These are phyloP conservation scores for Paramormyrops kingsleyae DNA, from an alignment of 2,113 vertebrate genomes.

Conservation along the genomic window DNA sequence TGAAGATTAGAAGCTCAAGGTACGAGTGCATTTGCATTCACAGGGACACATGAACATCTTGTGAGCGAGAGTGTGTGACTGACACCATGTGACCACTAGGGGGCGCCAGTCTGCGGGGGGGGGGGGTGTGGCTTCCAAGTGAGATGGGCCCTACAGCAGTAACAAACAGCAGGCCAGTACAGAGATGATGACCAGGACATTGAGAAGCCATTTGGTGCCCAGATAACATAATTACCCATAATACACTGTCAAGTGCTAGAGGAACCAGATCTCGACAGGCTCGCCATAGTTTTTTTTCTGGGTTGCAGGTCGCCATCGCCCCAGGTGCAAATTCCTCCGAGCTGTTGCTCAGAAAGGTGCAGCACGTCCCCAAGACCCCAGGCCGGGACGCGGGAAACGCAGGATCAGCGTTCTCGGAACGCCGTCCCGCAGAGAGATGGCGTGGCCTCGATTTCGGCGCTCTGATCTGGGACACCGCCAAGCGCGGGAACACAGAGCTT, in stretches of 20 bases:
- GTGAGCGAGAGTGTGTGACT: not conserved
- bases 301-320: too few species aligned
- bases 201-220: not conserved
- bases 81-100: not conserved
- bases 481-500: not conserved
- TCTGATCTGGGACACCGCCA: conserved; percentile 4
- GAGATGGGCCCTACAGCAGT: not conserved
- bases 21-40: not conserved
- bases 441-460: not conserved
- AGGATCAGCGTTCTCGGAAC: not conserved
- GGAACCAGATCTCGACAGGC: not conserved
- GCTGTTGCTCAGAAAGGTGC: not conserved
- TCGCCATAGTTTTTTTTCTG: not conserved
- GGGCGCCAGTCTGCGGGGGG: too few species aligned
- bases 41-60: not conserved
- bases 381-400: not conserved
- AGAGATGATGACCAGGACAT: not conserved
- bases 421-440: not conserved
- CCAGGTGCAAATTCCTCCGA: not conserved
- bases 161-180: not conserved
- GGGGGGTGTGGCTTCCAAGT: not conserved
- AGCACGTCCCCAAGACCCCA: not conserved
- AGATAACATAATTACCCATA: not conserved
- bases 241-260: not conserved
- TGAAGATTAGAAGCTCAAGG: not conserved